A percentile compares a stretch with the other conserved stretches of the same genome.
Evolutionary conservation across 2,888 invertebrate species (phyloP).

Genomic region (Netelia virgata): DNA sequence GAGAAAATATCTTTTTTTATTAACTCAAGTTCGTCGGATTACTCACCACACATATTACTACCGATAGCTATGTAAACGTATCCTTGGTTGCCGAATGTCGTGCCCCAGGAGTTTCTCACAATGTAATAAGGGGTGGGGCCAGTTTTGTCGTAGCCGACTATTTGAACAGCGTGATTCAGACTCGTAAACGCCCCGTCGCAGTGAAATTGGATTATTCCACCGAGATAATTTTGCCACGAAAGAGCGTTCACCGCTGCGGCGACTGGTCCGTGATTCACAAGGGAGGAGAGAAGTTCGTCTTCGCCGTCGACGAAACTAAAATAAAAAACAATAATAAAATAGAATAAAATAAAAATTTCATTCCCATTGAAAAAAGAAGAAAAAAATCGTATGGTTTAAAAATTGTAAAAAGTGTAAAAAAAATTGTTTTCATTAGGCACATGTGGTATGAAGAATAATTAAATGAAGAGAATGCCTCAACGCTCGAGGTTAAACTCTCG

Average conservation of each 20-base stretch:
- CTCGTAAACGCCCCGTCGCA: slow-evolving; percentile 88
- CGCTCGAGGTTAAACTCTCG: slow-evolving; percentile 35
- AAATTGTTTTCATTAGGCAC: background rate
- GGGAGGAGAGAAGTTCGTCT: slow-evolving; percentile 86
- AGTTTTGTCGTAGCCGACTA: slow-evolving; percentile 93
- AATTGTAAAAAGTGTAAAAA: slow-evolving; percentile 28
- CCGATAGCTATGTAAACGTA: slow-evolving; percentile 92
- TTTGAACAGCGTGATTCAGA: slow-evolving; percentile 93
- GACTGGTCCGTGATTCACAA: slow-evolving; percentile 92
- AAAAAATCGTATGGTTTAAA: no score
- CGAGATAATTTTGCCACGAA: slow-evolving; percentile 94
- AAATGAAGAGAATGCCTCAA: slow-evolving; percentile 2
- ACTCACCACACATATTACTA: slow-evolving; percentile 90
- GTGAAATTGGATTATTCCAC: slow-evolving; percentile 93
- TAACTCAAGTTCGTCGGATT: background rate
- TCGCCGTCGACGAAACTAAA: slow-evolving; percentile 89
- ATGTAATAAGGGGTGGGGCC: slow-evolving; percentile 92
- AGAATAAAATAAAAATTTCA: no score
- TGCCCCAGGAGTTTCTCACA: slow-evolving; percentile 94
- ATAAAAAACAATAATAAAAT: slow-evolving; percentile 24
- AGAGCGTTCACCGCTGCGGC: slow-evolving; percentile 93
- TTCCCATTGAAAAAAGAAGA: no score
- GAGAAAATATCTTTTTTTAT: slow-evolving; percentile 9
- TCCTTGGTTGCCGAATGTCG: slow-evolving; percentile 90
- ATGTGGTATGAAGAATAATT: background rate